A percentile compares a stretch with the other conserved stretches of the same genome.
These are phyloP conservation scores for Harpagoxenus sublaevis DNA, from an alignment of 2,888 invertebrate species.

Conservation along the genomic window DNA sequence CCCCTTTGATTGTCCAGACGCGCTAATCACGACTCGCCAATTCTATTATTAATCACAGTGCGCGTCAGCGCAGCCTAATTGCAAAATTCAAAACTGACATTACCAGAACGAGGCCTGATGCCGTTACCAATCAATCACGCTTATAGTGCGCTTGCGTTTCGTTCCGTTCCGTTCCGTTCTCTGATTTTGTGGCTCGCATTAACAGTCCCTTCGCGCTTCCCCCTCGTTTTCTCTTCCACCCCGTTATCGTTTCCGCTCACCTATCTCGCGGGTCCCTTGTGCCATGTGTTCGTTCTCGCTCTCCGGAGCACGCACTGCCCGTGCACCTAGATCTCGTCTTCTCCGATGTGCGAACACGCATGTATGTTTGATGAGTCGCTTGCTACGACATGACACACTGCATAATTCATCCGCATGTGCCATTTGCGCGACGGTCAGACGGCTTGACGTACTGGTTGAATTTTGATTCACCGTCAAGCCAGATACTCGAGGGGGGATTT, in stretches of 20 bases:
- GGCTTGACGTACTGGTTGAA: conserved; percentile 58
- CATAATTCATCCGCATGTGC: conserved; percentile 73
- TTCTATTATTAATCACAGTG: conserved; percentile 47
- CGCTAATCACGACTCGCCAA: conserved; percentile 39
- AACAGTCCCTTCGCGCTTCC: background rate
- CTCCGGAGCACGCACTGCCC: conserved; percentile 2
- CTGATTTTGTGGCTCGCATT: conserved; percentile 4
- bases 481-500: background rate
- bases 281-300: background rate
- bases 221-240: conserved; percentile 18
- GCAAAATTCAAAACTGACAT: conserved; percentile 54
- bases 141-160: background rate
- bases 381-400: conserved; percentile 73
- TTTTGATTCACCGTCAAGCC: conserved; percentile 58
- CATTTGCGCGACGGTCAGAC: conserved; percentile 69
- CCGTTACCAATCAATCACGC: conserved; percentile 41
- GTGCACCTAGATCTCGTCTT: conserved; percentile 20
- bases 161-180: conserved; percentile 4
- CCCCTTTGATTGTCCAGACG: conserved; percentile 30
- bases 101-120: conserved; percentile 17
- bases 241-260: background rate
- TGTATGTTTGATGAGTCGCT: conserved; percentile 75
- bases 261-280: background rate
- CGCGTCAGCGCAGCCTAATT: conserved; percentile 36
- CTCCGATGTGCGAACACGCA: conserved; percentile 60